These are phyloP conservation scores for Dynastes hyllus DNA, from an alignment of 2,888 invertebrate genomes.

Conservation along the genomic window DNA sequence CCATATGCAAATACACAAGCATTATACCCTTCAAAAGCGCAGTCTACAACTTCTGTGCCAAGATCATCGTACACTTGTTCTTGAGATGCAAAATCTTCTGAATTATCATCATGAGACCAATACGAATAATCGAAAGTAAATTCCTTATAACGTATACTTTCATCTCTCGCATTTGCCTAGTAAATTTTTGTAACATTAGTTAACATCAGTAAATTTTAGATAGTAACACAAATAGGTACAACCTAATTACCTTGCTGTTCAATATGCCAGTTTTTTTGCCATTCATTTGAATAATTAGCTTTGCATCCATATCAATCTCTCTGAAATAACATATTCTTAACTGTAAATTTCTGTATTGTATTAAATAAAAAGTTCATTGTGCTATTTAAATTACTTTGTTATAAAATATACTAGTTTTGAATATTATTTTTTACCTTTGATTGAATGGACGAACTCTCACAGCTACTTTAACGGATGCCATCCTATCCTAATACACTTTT, in stretches of 20 bases:
- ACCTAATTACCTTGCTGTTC: conserved; percentile 78
- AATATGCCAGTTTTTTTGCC: conserved; percentile 86
- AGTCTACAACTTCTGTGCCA: conserved; percentile 85
- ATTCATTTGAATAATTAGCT: conserved; percentile 89
- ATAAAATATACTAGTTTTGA: conserved; percentile 50
- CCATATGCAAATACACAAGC: conserved; percentile 95
- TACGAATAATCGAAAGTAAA: conserved; percentile 94
- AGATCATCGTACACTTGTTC: conserved; percentile 86
- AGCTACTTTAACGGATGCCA: conserved; percentile 95
- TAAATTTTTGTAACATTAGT: conserved; percentile 39
- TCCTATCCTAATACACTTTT: conserved; percentile 68
- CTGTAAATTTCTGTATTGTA: conserved; percentile 49
- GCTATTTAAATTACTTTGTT: conserved; percentile 58
- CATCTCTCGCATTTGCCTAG: conserved; percentile 69
- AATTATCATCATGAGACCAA: conserved; percentile 85
- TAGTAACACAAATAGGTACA: conserved; percentile 1
- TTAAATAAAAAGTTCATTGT: conserved; percentile 61
- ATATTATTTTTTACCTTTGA: conserved; percentile 78
- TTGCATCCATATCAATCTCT: conserved; percentile 88
- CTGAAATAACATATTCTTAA: conserved; percentile 74
- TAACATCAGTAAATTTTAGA: conserved; percentile 4
- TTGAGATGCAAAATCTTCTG: conserved; percentile 85
- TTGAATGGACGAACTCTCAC: conserved; percentile 93
- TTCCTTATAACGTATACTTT: conserved; percentile 79
- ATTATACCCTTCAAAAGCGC: conserved; percentile 89